Evolutionary conservation across 2,888 invertebrate species (phyloP).

Genomic region (Notodonta ziczac): DNA sequence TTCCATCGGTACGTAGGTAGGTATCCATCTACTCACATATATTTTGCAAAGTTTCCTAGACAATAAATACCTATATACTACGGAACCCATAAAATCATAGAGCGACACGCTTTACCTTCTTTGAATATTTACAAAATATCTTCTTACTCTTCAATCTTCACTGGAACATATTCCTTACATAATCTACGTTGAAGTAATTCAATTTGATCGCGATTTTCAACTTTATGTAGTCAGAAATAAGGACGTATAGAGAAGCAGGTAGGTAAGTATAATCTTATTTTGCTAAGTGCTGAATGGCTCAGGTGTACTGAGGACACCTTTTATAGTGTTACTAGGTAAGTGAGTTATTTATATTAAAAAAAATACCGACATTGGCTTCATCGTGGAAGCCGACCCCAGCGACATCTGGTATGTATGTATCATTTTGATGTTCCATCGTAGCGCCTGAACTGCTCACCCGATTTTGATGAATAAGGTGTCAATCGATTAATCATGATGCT

Average conservation of each 20-base stretch:
- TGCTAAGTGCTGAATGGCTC: conserved; percentile 37
- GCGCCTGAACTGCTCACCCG: too few relatives aligned
- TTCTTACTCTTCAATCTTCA: neutral
- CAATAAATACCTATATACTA: too few relatives aligned
- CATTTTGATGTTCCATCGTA: too few relatives aligned
- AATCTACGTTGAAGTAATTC: conserved; percentile 30
- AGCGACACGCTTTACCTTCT: too few relatives aligned
- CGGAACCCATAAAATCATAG: too few relatives aligned
- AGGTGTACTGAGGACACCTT: conserved; percentile 34
- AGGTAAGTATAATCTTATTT: conserved; percentile 10
- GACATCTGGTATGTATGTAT: too few relatives aligned
- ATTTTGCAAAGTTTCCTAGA: too few relatives aligned
- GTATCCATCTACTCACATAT: too few relatives aligned
- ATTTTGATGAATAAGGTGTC: too few relatives aligned
- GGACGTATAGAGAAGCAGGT: conserved; percentile 13
- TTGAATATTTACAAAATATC: neutral
- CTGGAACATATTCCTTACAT: neutral
- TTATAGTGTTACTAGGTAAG: conserved; percentile 27
- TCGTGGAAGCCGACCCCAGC: too few relatives aligned
- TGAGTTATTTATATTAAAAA: conserved; percentile 14
- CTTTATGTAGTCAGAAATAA: conserved; percentile 25
- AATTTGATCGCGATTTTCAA: conserved; percentile 34
- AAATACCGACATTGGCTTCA: neutral
- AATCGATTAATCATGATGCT: too few relatives aligned
- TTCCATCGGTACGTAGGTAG: too few relatives aligned